Evolutionary conservation across 2,797 vertebrate species (phyloP).

Genomic region (Columba guinea): DNA sequence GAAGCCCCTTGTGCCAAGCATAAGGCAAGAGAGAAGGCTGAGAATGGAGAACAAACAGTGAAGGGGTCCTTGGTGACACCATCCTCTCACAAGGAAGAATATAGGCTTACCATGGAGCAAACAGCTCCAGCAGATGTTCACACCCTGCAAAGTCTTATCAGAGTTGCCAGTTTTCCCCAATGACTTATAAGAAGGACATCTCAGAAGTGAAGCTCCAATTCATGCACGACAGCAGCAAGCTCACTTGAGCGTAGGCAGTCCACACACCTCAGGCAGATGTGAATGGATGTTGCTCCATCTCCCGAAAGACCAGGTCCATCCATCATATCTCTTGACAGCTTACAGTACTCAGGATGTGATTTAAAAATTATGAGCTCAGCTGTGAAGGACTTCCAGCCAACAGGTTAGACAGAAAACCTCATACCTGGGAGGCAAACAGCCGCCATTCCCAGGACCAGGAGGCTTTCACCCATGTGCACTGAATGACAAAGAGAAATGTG

Average conservation of each 20-base stretch:
- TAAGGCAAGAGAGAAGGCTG: neutral
- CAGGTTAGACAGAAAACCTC: neutral
- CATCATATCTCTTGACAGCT: neutral
- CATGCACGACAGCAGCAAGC: neutral
- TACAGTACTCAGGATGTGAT: neutral
- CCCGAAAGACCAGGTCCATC: neutral
- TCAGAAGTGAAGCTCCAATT: neutral
- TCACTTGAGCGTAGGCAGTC: neutral
- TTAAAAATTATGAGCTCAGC: neutral
- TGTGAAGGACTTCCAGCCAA: neutral
- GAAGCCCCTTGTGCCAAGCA: neutral
- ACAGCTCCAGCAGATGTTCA: neutral
- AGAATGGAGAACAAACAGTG: neutral
- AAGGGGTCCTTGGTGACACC: neutral
- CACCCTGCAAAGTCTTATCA: neutral
- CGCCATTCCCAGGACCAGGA: neutral
- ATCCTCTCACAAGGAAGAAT: neutral
- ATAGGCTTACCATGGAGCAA: neutral
- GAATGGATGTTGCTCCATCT: neutral
- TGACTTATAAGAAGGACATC: neutral
- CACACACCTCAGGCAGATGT: accelerated
- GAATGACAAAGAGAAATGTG: neutral
- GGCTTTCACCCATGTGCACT: neutral
- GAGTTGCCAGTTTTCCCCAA: neutral
- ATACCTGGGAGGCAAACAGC: neutral